Evolutionary conservation across 2,113 vertebrate species (phyloP).

Genomic region (Xenus cinereus): DNA sequence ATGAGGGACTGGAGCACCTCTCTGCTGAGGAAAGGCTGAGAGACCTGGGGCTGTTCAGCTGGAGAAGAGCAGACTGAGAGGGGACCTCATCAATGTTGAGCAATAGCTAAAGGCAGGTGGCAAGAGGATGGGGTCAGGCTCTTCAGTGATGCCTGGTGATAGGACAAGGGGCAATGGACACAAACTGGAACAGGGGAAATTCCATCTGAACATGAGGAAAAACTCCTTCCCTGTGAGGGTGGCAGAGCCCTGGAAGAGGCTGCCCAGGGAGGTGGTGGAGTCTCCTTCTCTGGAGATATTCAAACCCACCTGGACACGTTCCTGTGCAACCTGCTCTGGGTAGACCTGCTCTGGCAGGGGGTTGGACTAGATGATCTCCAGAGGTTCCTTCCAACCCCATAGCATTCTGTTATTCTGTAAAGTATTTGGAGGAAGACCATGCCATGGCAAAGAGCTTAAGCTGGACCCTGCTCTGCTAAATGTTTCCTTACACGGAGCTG

Average conservation of each 20-base stretch:
- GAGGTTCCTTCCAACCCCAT: no score
- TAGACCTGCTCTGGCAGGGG: no score
- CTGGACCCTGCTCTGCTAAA: neutral
- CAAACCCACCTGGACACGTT: no score
- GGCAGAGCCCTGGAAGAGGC: neutral
- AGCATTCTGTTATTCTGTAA: neutral
- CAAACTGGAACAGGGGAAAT: neutral
- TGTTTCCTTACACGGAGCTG: neutral
- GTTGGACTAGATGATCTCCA: no score
- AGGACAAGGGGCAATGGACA: neutral
- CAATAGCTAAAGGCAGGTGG: neutral
- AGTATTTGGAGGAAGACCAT: neutral
- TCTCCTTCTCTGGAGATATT: no score
- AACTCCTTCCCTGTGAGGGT: neutral
- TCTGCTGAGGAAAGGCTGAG: neutral
- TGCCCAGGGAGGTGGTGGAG: neutral
- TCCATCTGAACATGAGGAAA: neutral
- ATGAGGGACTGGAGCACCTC: neutral
- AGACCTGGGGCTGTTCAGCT: neutral
- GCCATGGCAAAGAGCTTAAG: neutral
- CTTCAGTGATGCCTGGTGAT: neutral
- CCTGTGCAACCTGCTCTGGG: no score
- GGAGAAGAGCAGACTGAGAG: neutral
- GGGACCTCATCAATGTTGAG: neutral
- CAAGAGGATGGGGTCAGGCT: neutral